Base-by-base conservation (phyloP, 1,140 invertebrate genomes). In the Bombus affinis region DNA sequence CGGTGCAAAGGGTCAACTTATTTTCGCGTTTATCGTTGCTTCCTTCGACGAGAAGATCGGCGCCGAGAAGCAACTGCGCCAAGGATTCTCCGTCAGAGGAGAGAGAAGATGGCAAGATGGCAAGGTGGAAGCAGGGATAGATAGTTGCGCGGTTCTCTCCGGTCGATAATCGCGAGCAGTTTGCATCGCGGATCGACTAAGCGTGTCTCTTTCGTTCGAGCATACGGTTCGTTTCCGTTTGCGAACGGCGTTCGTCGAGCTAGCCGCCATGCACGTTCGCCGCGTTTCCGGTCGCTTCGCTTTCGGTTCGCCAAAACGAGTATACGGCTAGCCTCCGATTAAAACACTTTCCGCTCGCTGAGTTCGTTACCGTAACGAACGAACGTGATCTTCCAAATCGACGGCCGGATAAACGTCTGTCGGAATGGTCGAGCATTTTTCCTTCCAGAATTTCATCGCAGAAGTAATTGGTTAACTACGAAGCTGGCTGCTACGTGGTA, bases 281-380 rank as follows among this genome's bases (percentile, higher is more conserved):
- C 32, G 22, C 22, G 66, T n/a, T 81, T 81, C 68, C 79, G 79
- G 53, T 39, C 28, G 75, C 57, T 77, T 77, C 75, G 59, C 59
- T 78, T 76, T 62, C 74, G 25, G 79, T 81, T 59, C 47, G 68
- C 68, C 70, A 73, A 73, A 71, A 72, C 32, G 35, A 59, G 15
- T 57, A 57, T 59, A n/a, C n/a, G 42, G 18, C 39, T 28, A 42
- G 71, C 8, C 59, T 35, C 28, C 73, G 42, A 75, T 75, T 78
- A 62, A 71, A 59, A 71, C 42, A 47, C 75, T 79, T 59, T 10
- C 62, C 25, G 57, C 22, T 28, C 8, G 5, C 15, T 35, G 18
- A 3, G 6, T 18, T 68, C 32, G 47, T 53, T 53, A 53, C 47
- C 47, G 47, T 22, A 53, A 53, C 47, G 47, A 53, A 53, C 0